A percentile compares a stretch with the other conserved stretches of the same genome.
Evolutionary conservation across 2,797 vertebrate genomes (phyloP).

Genomic region (Perodicticus potto): DNA sequence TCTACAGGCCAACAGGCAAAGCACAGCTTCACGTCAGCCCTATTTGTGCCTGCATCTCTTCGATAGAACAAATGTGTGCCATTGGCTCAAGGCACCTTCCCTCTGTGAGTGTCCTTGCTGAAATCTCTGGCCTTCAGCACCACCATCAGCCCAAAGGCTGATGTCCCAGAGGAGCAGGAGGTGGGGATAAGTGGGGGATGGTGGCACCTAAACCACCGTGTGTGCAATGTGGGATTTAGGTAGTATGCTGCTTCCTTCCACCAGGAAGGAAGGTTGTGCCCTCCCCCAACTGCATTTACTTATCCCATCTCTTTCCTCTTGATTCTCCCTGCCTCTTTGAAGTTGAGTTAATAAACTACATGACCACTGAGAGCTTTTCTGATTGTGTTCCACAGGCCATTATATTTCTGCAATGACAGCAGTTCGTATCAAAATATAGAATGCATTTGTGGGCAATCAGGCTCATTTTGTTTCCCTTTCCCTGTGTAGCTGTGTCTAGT

Average conservation of each 20-base stretch:
- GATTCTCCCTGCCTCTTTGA: neutral
- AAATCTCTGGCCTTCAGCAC: neutral
- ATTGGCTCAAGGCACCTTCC: neutral
- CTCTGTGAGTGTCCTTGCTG: neutral
- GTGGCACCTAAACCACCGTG: neutral
- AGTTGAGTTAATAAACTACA: neutral
- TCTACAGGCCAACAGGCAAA: neutral
- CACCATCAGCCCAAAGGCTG: neutral
- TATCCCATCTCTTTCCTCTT: neutral
- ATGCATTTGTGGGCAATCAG: neutral
- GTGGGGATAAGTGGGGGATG: too few relatives aligned
- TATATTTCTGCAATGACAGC: neutral
- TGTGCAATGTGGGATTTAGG: neutral
- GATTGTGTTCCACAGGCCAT: neutral
- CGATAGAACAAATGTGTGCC: neutral
- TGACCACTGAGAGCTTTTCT: neutral
- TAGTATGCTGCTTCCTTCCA: neutral
- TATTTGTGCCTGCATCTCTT: neutral
- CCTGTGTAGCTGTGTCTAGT: neutral
- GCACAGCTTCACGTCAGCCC: neutral
- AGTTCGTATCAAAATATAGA: neutral
- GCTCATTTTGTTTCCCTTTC: neutral
- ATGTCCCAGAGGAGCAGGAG: too few relatives aligned
- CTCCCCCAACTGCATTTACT: neutral
- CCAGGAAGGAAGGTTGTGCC: too few relatives aligned